These are phyloP conservation scores for Papilio dardanus DNA, from an alignment of 1,140 invertebrate genomes.

Conservation along the genomic window DNA sequence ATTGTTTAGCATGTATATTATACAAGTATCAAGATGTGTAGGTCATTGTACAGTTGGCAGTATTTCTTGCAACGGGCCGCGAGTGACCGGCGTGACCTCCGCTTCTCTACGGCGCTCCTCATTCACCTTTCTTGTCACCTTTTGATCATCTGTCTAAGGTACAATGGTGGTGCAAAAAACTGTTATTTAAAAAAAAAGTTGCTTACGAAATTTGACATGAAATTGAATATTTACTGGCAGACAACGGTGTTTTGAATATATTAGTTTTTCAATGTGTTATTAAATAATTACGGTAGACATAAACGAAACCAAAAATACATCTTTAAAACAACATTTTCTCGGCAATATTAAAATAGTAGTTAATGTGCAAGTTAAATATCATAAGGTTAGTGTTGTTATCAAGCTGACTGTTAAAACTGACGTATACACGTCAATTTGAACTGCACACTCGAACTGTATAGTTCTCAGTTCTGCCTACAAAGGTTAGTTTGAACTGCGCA, in stretches of 20 bases:
- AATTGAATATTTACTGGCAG: neutral
- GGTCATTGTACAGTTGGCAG: conserved; percentile 38
- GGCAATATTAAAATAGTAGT: no score
- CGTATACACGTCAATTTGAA: no score
- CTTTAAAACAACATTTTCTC: no score
- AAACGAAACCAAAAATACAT: no score
- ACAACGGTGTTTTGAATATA: neutral
- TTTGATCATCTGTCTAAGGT: conserved; percentile 20
- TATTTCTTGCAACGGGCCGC: conserved; percentile 41
- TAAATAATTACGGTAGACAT: no score
- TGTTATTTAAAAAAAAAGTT: neutral
- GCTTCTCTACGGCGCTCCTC: conserved; percentile 49
- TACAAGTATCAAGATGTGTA: conserved; percentile 43
- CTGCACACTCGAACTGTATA: no score
- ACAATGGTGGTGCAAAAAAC: conserved; percentile 9
- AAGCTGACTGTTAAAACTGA: no score
- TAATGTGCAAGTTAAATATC: no score
- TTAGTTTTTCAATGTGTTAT: no score
- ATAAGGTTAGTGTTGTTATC: no score
- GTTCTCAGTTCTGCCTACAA: no score
- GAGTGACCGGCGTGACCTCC: conserved; percentile 58
- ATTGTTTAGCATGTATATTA: conserved; percentile 3
- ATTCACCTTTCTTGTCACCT: conserved; percentile 37
- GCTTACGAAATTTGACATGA: neutral
- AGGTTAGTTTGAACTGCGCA: no score